Base-by-base conservation (phyloP, 2,888 invertebrate species). In the Lasioglossum malachurum region DNA sequence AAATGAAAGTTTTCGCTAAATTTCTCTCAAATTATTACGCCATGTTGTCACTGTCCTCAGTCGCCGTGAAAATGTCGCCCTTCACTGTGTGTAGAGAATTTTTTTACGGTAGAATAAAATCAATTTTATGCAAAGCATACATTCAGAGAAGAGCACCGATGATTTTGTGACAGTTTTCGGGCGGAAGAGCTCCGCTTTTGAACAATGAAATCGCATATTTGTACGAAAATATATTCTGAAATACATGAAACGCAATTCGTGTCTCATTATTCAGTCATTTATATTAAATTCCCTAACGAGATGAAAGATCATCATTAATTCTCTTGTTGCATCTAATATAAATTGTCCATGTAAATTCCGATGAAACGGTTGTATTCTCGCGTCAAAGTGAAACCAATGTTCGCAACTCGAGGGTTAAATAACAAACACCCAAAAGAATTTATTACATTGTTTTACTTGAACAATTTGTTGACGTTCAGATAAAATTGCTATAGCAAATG, bases 121-220 rank as follows among this genome's bases (percentile, higher is more conserved):
- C 67, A 67, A 67, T 67, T 67, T 67, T 67, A 67, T 67, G 67
- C 67, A 67, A 67, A 67, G 23, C 67, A 67, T 7, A 67, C 67
- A 67, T 23, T 67, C 67, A 10, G 10, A 3, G 35, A 67, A 67
- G 67, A 67, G 19, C 67, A 2, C 35, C 35, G 67, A 4, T 35
- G 67, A 67, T 67, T 67, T 35, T 23, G 67, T 8, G 19, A 35
- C 35, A 67, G 19, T 67, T 35, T 67, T 67, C 31, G 35, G 35
- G 31, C 35, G 67, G 19, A 67, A 67, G 8, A 1, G 67, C 35
- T 35, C 1, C 67, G 67, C 31, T 35, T 19, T 31, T 8, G 67
- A 67, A 67, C 67, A 67, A 67, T 67, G 67, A 67, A 67, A 67
- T 67, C 35, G 67, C 19, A 67, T 67, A 67, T 67, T 35, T 19